Conservation (phyloP, 2,797 vertebrate genomes). For the Morelia viridis region DNA sequence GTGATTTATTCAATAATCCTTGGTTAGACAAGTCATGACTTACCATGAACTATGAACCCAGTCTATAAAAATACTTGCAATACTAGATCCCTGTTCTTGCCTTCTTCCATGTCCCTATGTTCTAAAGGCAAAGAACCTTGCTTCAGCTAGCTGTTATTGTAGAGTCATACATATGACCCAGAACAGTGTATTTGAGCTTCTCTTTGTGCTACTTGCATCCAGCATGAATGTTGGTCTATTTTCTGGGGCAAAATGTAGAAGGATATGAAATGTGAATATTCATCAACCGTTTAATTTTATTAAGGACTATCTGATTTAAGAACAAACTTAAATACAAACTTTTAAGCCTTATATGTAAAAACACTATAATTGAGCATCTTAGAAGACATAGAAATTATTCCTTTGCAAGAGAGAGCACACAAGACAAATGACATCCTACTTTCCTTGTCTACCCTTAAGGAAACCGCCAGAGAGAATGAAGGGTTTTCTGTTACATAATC, state of each 20-base stretch:
- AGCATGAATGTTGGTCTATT: background rate
- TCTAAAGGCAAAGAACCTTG: background rate
- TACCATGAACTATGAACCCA: background rate
- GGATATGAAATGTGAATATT: background rate
- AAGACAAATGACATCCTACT: background rate
- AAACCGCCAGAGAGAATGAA: background rate
- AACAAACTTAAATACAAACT: too few relatives aligned
- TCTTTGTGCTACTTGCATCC: conserved; percentile 8
- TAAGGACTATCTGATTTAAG: background rate
- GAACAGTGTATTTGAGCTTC: background rate
- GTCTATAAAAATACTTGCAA: background rate
- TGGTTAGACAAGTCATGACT: background rate
- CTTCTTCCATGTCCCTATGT: background rate
- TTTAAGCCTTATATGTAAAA: background rate
- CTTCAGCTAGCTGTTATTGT: background rate
- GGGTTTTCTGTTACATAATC: background rate
- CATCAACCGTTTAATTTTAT: background rate
- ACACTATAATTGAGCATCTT: conserved; percentile 5
- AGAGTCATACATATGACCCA: background rate
- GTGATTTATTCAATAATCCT: background rate
- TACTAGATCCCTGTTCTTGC: background rate
- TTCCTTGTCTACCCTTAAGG: conserved; percentile 4
- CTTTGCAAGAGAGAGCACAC: background rate
- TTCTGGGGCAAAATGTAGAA: background rate
- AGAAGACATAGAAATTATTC: conserved; percentile 40